phyloP scores from a whole-genome alignment of 2,888 invertebrate species.

The Nemotelus pantherinus region DNA sequence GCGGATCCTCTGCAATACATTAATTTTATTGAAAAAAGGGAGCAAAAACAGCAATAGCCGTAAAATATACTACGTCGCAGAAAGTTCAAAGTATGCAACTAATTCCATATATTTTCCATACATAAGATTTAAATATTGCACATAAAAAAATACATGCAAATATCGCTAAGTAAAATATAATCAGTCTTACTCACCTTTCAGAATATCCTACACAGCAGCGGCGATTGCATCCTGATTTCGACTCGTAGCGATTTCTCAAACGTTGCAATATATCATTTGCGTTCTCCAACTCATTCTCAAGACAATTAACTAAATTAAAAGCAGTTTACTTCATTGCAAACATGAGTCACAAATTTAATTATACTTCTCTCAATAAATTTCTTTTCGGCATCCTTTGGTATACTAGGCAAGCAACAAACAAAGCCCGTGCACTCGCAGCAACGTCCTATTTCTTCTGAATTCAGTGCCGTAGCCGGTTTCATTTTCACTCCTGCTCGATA shows the following conservation, averaged over 20 bases:
- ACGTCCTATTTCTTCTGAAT: slow-evolving; percentile 40
- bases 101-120: too few species aligned
- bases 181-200: slow-evolving; percentile 1
- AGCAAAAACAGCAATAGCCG: too few species aligned
- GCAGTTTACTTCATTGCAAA: neutral
- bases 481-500: slow-evolving; percentile 58
- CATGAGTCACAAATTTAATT: neutral
- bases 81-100: too few species aligned
- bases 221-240: slow-evolving; percentile 7
- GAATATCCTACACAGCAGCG: neutral
- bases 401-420: slow-evolving; percentile 54
- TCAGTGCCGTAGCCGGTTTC: slow-evolving; percentile 46
- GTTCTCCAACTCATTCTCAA: slow-evolving; percentile 59
- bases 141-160: too few species aligned
- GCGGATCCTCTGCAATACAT: neutral
- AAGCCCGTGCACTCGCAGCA: slow-evolving; percentile 59
- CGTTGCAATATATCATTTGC: slow-evolving; percentile 57
- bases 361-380: slow-evolving; percentile 59
- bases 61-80: too few species aligned
- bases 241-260: slow-evolving; percentile 49
- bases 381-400: slow-evolving; percentile 57
- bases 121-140: too few species aligned
- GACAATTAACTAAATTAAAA: slow-evolving; percentile 53
- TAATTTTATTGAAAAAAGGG: too few species aligned
- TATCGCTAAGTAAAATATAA: too few species aligned